Evolutionary conservation across 1,140 invertebrate species (phyloP), one percentile per base, ranked within the genome.

Genomic region (Ceratosolen fusciceps): DNA sequence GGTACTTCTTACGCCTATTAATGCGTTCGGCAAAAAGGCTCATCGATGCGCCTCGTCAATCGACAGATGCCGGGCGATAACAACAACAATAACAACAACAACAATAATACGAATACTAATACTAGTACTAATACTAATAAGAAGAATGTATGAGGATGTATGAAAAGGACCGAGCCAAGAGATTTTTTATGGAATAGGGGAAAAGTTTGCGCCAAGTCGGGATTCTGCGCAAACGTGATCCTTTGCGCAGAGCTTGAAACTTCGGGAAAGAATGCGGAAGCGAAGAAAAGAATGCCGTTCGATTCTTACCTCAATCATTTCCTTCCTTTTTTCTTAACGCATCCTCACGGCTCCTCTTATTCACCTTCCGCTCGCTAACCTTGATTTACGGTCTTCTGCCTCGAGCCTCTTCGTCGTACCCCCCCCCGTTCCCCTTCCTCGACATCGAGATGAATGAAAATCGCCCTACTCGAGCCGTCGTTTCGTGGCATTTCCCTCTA

Each of bases 231-330:
- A 24, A 14, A 67, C 7, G 65, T 70, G 24, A 70, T n/a, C n/a
- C 43, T n/a, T 29, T 72, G 14, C 31, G 24, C 19, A 58, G 26
- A 49, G 52, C 67, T 77, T 56, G 14, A 77, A n/a, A 71, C 37
- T 77, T 52, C 49, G 26, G 34, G 43, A 49, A 60, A 34, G 65
- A 77, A 77, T 34, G 67, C 76, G 76, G 76, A 77, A 77, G 67
- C 21, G 52, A 71, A 56, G 47, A 47, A 31, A 65, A 67, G 75
- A 77, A 58, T 70, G 65, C 52, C 31, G 43, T 49, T 77, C 31
- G 37, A 77, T 70, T 70, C 75, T 77, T 31, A 26, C 49, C 52
- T 77, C n/a, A 68, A 70, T 70, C 34, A 56, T 70, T 70, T 70
- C 75, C 52, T 74, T 70, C 75, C 65, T 54, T 67, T 26, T 68